These are phyloP conservation scores for Thomomys bottae DNA, from an alignment of 2,113 vertebrate genomes.

Conservation along the genomic window DNA sequence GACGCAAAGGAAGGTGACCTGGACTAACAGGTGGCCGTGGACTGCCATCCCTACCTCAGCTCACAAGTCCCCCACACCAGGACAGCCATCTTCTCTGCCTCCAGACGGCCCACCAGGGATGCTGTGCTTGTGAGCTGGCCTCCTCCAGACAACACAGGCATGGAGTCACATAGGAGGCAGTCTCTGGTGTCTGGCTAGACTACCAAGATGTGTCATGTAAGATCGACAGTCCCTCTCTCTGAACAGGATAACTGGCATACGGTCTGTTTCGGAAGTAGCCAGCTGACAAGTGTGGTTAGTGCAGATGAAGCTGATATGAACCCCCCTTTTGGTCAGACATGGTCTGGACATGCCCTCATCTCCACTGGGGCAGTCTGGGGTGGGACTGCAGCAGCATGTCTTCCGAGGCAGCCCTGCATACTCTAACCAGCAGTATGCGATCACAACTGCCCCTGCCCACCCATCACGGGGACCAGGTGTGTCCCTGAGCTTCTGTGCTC, in stretches of 20 bases:
- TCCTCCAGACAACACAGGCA: neutral
- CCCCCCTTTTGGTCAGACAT: neutral
- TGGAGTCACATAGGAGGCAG: neutral
- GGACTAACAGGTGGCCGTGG: too few species aligned
- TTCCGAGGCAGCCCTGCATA: too few species aligned
- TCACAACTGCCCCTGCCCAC: too few species aligned
- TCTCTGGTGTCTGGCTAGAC: neutral
- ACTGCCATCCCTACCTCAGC: neutral
- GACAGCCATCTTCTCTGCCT: too few species aligned
- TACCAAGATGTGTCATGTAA: neutral
- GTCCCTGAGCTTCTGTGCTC: too few species aligned
- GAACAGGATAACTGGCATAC: neutral
- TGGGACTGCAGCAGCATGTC: neutral
- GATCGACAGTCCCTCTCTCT: neutral
- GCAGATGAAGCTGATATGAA: neutral
- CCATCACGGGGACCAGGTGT: too few species aligned
- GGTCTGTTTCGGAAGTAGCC: neutral
- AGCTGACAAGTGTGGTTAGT: neutral
- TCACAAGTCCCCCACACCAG: too few species aligned
- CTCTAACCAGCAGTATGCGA: too few species aligned
- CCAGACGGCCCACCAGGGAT: neutral
- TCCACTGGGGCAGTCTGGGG: neutral
- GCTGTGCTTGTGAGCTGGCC: neutral
- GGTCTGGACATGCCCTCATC: too few species aligned
- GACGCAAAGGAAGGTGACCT: neutral